Conservation (phyloP, 2,113 vertebrate genomes). For the Cryptotis parvus region DNA sequence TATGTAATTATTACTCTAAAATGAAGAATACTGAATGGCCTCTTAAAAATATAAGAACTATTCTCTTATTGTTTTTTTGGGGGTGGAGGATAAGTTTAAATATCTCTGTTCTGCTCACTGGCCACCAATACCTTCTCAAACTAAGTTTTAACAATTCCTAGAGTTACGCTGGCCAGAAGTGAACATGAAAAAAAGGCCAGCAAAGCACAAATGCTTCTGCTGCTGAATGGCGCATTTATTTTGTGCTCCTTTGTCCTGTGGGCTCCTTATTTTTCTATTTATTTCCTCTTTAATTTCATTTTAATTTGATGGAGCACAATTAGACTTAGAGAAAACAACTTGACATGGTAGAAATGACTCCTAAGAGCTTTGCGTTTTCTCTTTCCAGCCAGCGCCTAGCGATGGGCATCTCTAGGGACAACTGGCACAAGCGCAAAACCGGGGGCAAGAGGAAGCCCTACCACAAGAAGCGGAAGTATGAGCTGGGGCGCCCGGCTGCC, state of each 20-base stretch:
- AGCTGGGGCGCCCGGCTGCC: no score
- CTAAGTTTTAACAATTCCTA: background rate
- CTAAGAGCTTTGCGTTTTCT: no score
- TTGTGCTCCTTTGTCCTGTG: background rate
- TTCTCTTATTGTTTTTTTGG: background rate
- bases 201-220: background rate
- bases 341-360: background rate
- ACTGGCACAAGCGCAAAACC: no score
- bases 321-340: background rate
- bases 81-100: background rate
- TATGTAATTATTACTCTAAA: no score
- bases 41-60: background rate
- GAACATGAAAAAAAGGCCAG: conserved; percentile 29
- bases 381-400: no score
- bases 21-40: no score
- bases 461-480: no score
- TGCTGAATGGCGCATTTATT: background rate
- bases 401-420: no score
- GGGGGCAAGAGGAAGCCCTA: no score
- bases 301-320: conserved; percentile 31
- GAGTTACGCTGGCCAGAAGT: background rate
- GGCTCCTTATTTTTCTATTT: background rate
- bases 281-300: conserved; percentile 42
- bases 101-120: background rate
- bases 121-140: background rate